phyloP scores from a whole-genome alignment of 2,888 invertebrate genomes.

The Spatulosminthurus flaviceps region DNA sequence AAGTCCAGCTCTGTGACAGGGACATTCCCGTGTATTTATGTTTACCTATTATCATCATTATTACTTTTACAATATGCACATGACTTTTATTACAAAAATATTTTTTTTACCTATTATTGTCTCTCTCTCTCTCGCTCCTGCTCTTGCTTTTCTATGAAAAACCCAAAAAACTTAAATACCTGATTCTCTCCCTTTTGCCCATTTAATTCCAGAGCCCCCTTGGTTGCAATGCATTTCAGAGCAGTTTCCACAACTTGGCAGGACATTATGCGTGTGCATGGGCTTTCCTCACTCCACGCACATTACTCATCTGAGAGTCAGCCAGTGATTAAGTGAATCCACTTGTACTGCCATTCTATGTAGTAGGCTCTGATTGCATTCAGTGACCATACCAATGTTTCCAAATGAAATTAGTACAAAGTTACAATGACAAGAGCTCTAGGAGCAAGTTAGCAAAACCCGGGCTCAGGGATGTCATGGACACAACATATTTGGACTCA shows the following conservation, averaged over 20 bases:
- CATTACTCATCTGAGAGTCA: background rate
- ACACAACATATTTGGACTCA: too few relatives aligned
- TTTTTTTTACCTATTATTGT: conserved; percentile 6
- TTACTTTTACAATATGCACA: conserved; percentile 16
- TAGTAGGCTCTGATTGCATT: background rate
- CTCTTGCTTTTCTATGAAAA: background rate
- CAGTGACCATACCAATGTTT: background rate
- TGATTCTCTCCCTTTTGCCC: background rate
- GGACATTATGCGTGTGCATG: background rate
- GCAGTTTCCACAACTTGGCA: background rate
- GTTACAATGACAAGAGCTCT: too few relatives aligned
- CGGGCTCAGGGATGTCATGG: too few relatives aligned
- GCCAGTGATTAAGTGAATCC: background rate
- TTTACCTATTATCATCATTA: conserved; percentile 32
- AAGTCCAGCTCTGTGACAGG: conserved; percentile 29
- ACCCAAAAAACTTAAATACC: background rate
- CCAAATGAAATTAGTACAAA: too few relatives aligned
- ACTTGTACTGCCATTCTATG: background rate
- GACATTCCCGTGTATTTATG: conserved; percentile 39
- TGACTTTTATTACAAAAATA: conserved; percentile 3
- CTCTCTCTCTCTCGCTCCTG: conserved; percentile 29
- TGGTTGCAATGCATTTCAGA: background rate
- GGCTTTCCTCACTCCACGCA: conserved; percentile 11
- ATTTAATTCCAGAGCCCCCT: background rate
- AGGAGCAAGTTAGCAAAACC: too few relatives aligned